Evolutionary conservation across 23 tunicate genomes (phyloP), one percentile per base, ranked within the genome.

Genomic region (Corella eumyota): DNA sequence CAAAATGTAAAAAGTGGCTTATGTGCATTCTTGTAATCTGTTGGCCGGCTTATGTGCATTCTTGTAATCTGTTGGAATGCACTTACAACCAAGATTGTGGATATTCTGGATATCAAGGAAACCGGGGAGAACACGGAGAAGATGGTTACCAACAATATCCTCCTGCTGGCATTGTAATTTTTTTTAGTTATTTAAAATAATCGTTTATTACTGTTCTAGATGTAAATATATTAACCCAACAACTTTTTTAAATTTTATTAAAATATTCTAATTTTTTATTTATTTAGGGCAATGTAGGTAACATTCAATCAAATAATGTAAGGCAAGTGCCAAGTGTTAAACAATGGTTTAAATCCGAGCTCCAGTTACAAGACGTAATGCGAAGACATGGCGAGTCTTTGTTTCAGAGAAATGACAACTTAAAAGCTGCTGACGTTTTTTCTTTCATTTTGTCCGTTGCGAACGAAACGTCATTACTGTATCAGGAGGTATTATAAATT

Each of bases 371-470:
- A n/a, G n/a, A n/a, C n/a, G n/a, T 63, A 7, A 63, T 63, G 19
- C 54, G 54, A 9, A 53, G 68, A 21, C 30, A 63, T 2, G 68
- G 54, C 2, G 68, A 63, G 19, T 4, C 30, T 35, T 34, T 63
- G 26, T 63, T 63, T n/a, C 53, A 63, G 30, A 32, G 68, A 45
- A 63, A 63, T 32, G 54, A 63, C 68, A 63, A 63, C 31, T 31
- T 40, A 13, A 54, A 38, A 23, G 68, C 68, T 2, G 1, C 2
- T 2, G 54, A 6, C 2, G 29, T 45, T 15, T 63, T 63, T 25
- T 2, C 4, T 3, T 63, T 63, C 45, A 6, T 63, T 38, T 6
- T 63, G 3, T 38, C 53, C 6, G 54, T 63, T 3, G 26, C 68
- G 2, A 32, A 63, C 26, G 30, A 23, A 63, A 2, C 7, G 2